These are phyloP conservation scores for Chaenogobius annularis DNA, from an alignment of 2,113 vertebrate species.

Conservation along the genomic window DNA sequence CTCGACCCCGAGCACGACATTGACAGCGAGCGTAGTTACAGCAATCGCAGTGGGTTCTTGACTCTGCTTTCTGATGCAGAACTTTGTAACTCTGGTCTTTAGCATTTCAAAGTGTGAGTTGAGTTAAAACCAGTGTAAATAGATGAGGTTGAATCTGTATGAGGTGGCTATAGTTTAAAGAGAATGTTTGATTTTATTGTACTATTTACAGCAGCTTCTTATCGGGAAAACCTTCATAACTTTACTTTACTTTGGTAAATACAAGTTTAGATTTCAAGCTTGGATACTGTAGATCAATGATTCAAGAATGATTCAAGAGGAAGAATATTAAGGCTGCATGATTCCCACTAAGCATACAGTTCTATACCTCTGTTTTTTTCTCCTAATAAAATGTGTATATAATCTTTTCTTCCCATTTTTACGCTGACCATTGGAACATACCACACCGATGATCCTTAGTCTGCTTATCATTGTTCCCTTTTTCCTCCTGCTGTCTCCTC, in stretches of 20 bases:
- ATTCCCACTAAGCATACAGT: no score
- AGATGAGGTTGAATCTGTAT: not conserved
- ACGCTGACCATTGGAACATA: conserved; percentile 21
- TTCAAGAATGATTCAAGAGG: no score
- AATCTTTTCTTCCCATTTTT: no score
- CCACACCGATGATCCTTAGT: conserved; percentile 21
- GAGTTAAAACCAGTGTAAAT: not conserved
- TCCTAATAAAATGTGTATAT: no score
- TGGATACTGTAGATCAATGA: no score
- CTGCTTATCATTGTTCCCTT: conserved; percentile 21
- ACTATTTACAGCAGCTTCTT: not conserved
- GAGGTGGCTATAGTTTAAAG: not conserved
- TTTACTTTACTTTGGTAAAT: not conserved
- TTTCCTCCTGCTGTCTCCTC: conserved; percentile 36
- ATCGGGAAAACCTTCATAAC: not conserved
- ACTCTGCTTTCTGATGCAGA: conserved; percentile 21
- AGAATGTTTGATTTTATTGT: no score
- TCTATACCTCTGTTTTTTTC: no score
- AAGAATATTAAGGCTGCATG: no score
- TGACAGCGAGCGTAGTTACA: conserved; percentile 17
- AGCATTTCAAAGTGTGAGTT: conserved; percentile 16
- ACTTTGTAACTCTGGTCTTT: conserved; percentile 2
- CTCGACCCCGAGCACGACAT: conserved; percentile 16
- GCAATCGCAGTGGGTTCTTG: conserved; percentile 14
- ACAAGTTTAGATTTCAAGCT: no score